A percentile compares a stretch with the other conserved stretches of the same genome.
These are phyloP conservation scores for Globodera ellingtonae DNA, from an alignment of 1,140 invertebrate genomes.

Conservation along the genomic window DNA sequence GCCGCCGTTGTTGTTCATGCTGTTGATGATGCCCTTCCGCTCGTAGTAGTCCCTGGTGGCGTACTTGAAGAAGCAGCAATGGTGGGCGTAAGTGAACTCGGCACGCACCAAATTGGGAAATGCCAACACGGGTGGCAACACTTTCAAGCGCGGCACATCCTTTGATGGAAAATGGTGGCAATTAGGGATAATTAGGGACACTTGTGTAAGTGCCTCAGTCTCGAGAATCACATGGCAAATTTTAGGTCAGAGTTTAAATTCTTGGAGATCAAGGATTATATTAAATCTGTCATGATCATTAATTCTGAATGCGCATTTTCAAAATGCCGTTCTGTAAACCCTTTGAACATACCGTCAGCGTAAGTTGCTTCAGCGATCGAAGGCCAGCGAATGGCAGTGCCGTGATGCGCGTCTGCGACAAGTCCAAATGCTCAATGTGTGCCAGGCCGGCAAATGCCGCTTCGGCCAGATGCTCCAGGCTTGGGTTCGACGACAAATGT, in stretches of 20 bases:
- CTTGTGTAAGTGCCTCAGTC: too few species aligned
- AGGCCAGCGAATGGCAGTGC: conserved; percentile 42
- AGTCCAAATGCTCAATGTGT: conserved; percentile 41
- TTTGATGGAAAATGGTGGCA: background rate
- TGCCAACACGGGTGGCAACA: conserved; percentile 48
- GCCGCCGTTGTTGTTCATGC: background rate
- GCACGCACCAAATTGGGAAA: conserved; percentile 47
- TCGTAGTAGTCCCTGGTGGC: conserved; percentile 15
- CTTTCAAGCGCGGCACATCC: conserved; percentile 45
- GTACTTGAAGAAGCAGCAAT: conserved; percentile 55
- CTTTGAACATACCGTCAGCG: background rate
- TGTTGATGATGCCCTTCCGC: background rate
- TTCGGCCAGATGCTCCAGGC: conserved; percentile 17
- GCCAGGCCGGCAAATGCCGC: conserved; percentile 44
- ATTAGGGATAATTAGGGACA: too few species aligned
- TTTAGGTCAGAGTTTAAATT: too few species aligned
- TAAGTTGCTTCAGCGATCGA: conserved; percentile 42
- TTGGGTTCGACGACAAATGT: conserved; percentile 33
- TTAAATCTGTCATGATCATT: too few species aligned
- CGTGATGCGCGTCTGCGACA: conserved; percentile 43
- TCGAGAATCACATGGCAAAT: too few species aligned
- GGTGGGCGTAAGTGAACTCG: conserved; percentile 52
- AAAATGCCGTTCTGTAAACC: too few species aligned
- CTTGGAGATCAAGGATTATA: too few species aligned
- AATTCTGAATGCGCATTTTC: too few species aligned